These are phyloP conservation scores for Borostomias antarcticus DNA, from an alignment of 2,797 vertebrate genomes.

Conservation along the genomic window DNA sequence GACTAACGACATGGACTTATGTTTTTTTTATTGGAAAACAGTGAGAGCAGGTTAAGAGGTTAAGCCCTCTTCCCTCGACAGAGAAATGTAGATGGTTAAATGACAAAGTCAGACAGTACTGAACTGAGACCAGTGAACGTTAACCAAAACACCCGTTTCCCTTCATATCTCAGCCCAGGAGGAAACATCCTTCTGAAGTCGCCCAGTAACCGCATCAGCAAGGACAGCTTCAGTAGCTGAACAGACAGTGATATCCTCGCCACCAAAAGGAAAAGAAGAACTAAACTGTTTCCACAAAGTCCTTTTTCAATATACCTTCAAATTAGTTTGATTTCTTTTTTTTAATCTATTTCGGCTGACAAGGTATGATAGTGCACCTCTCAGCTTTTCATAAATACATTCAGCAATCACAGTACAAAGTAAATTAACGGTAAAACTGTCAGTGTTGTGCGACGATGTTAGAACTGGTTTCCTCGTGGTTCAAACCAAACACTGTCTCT, in stretches of 20 bases:
- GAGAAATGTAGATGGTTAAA: background rate
- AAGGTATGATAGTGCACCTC: conserved; percentile 34
- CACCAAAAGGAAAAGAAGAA: background rate
- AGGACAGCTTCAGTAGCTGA: background rate
- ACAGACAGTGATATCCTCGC: background rate
- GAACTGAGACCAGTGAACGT: conserved; percentile 2
- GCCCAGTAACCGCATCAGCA: background rate
- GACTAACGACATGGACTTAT: background rate
- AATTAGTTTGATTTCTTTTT: conserved; percentile 39
- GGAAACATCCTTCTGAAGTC: background rate
- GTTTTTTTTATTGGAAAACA: conserved; percentile 13
- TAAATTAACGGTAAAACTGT: conserved; percentile 40
- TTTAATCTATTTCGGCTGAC: conserved; percentile 40
- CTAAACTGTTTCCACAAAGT: background rate
- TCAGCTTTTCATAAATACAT: conserved; percentile 67
- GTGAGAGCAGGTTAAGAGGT: background rate
- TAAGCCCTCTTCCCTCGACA: background rate
- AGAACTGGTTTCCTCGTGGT: conserved; percentile 11
- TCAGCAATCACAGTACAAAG: conserved; percentile 55
- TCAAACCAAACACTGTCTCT: conserved; percentile 55
- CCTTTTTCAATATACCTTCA: conserved; percentile 15
- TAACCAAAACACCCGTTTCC: background rate
- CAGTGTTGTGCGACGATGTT: conserved; percentile 59
- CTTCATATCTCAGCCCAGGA: background rate
- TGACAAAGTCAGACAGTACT: background rate